Evolutionary conservation across 2,113 vertebrate species (phyloP).

Genomic region (Gasterosteus nipponicus): DNA sequence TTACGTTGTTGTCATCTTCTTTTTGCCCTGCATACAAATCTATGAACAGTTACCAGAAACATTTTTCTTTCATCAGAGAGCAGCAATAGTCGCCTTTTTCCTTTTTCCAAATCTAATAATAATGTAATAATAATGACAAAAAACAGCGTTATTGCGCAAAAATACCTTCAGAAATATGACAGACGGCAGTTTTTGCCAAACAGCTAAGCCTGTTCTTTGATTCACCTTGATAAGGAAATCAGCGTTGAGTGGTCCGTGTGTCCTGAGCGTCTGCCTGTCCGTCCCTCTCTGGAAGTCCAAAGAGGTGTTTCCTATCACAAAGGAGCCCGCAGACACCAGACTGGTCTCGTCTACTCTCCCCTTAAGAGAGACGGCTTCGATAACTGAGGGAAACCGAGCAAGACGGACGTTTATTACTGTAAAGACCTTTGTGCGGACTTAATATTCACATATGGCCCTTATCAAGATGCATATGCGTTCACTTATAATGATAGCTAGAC

Average conservation of each 20-base stretch:
- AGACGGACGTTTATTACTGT: background rate
- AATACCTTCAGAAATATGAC: no score
- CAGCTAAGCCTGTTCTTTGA: no score
- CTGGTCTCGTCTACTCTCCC: conserved; percentile 85
- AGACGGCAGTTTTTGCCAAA: no score
- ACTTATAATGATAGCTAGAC: no score
- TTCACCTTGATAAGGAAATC: conserved; percentile 91
- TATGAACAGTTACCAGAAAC: no score
- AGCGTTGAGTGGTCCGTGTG: conserved; percentile 86
- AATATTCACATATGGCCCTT: background rate
- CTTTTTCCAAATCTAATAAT: no score
- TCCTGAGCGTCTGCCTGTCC: conserved; percentile 87
- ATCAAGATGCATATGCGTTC: background rate
- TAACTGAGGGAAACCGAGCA: conserved; percentile 76
- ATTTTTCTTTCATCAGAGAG: no score
- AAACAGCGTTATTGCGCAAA: no score
- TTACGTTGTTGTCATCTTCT: background rate
- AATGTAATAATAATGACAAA: no score
- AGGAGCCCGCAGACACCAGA: conserved; percentile 82
- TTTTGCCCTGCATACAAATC: background rate
- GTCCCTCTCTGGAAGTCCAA: conserved; percentile 87
- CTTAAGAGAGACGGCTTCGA: conserved; percentile 88
- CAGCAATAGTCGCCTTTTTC: no score
- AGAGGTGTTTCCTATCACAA: conserved; percentile 87
- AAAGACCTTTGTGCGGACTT: background rate